Evolutionary conservation across 1,140 invertebrate genomes (phyloP), one percentile per base, ranked within the genome.

Genomic region (Nymphalis io): DNA sequence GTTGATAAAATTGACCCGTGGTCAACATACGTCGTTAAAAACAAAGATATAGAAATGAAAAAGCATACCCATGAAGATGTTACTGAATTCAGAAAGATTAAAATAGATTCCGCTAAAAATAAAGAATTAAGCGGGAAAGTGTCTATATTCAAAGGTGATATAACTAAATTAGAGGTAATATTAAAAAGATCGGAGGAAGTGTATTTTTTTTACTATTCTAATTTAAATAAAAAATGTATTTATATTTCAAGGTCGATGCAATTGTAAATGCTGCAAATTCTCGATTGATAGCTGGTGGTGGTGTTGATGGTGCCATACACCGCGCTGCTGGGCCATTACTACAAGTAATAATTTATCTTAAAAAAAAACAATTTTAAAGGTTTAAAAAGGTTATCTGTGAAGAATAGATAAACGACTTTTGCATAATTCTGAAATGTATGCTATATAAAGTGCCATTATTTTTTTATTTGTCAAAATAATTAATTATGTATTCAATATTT

Each of bases 181-280:
- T 27, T 51, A 11, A 21, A 44, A 21, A 20, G 21, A 21, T n/a
- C 18, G 3, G 2, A 20, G 21, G 0, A 13, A 18, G 1, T 51
- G 51, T 44, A 58, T 27, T 23, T 68, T 60, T 66, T 51, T 51
- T 10, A 51, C 20, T 3, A 16, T 1, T 21, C 18, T 8, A 1
- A 21, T 51, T 8, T 23, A 21, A 21, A 20, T 27, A 20, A 27
- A 4, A 15, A 70, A 61, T 53, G 21, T 55, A 18, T 68, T 11
- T 44, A 40, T 51, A 57, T 46, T 53, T 42, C 48, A 73, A 94
- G 93, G 94, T 98, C 66, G 97, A 98, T 93, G 96, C 94, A 3
- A 98, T 99, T 82, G 97, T 98, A 0, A 99, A 98, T 94, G 98
- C 97, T 58, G 97, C 98, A 1, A 98, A 99, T 91, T 94, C 93